Percentiles rank a stretch among this genome's conserved stretches.
These are phyloP conservation scores for Spea multiplicata DNA, from an alignment of 2,113 vertebrate species.

Conservation along the genomic window DNA sequence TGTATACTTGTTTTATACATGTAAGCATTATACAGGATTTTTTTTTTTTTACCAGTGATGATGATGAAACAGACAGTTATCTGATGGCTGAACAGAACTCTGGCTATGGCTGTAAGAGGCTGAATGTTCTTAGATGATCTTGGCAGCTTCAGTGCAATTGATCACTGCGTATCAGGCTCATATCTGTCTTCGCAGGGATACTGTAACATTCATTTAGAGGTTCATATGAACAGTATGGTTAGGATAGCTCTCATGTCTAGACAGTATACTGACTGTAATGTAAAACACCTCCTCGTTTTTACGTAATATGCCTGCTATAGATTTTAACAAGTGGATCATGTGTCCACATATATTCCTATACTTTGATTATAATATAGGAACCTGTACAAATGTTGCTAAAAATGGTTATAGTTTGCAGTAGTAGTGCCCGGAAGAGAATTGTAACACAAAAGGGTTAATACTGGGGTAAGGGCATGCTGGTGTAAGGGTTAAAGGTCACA, in stretches of 20 bases:
- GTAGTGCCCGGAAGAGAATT: too few relatives aligned
- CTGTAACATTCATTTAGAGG: slow-evolving; percentile 42
- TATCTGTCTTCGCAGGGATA: slow-evolving; percentile 46
- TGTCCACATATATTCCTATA: neutral
- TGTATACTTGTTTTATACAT: neutral
- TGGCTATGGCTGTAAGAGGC: slow-evolving; percentile 17
- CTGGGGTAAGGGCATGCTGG: too few relatives aligned
- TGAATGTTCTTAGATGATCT: slow-evolving; percentile 26
- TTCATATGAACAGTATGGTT: slow-evolving; percentile 32
- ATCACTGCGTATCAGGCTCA: slow-evolving; percentile 39
- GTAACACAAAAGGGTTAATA: too few relatives aligned
- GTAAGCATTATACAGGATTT: slow-evolving; percentile 13
- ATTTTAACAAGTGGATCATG: neutral
- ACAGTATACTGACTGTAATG: slow-evolving; percentile 19
- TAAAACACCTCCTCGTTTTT: slow-evolving; percentile 26
- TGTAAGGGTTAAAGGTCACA: too few relatives aligned
- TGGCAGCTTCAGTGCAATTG: slow-evolving; percentile 38
- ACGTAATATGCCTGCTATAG: neutral
- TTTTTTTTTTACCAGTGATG: slow-evolving; percentile 6
- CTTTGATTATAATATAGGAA: too few relatives aligned
- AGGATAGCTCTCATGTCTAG: slow-evolving; percentile 30
- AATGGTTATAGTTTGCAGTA: too few relatives aligned
- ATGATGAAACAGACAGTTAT: slow-evolving; percentile 16
- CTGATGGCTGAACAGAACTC: slow-evolving; percentile 24
- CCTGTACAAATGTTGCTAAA: too few relatives aligned